Percentiles rank a stretch among this genome's conserved stretches.
Conservation (phyloP, 2,888 invertebrate genomes). For the Pinctada fucata region DNA sequence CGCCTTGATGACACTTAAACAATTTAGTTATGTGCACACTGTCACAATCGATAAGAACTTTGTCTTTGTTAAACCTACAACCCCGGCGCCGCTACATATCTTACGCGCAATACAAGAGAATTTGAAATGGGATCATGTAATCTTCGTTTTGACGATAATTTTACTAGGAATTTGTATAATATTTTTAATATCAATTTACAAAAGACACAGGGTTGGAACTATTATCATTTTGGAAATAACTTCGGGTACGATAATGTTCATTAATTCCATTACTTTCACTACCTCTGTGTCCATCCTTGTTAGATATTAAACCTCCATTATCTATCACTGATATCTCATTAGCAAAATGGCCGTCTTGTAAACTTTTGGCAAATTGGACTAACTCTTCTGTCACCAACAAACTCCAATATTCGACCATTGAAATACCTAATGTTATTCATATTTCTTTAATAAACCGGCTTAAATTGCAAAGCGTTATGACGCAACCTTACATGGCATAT, state of each 20-base stretch:
- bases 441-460: constrained; percentile 3
- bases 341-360: not conserved
- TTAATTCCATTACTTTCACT: constrained; percentile 1
- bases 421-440: not conserved
- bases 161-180: not conserved
- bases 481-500: constrained; percentile 17
- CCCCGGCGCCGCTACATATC: not conserved
- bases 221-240: constrained; percentile 12
- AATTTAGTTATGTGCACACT: not conserved
- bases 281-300: constrained; percentile 20
- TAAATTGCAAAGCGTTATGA: not conserved
- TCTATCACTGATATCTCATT: not conserved
- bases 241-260: constrained; percentile 1
- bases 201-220: not conserved
- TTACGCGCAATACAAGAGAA: not conserved
- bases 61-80: not conserved
- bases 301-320: constrained; percentile 4
- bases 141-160: not conserved
- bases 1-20: not conserved
- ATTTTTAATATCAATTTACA: not conserved
- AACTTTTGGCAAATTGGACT: constrained; percentile 6
- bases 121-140: constrained; percentile 12
- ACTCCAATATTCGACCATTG: not conserved
- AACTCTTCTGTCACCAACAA: not conserved
- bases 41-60: not conserved